Conservation (phyloP, 2,888 invertebrate genomes). For the Troglohyphantes excavatus region DNA sequence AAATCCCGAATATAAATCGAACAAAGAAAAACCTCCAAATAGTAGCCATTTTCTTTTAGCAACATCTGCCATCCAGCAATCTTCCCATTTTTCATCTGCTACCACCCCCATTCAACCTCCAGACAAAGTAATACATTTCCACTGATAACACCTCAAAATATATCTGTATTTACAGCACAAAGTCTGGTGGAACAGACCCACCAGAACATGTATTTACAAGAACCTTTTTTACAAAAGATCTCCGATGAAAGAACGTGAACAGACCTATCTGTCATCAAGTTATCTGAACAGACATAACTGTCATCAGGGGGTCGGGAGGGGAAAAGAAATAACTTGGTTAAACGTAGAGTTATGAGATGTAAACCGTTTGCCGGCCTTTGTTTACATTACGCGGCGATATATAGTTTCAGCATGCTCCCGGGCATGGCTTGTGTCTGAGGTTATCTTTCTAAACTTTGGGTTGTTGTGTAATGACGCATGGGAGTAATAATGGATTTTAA, state of each 20-base stretch:
- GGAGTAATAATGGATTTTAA: slow-evolving; percentile 59
- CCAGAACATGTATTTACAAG: not conserved
- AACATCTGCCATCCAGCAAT: too few relatives aligned
- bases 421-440: not conserved
- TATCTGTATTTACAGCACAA: slow-evolving; percentile 9
- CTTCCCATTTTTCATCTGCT: too few relatives aligned
- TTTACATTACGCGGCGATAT: slow-evolving; percentile 43
- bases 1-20: too few relatives aligned
- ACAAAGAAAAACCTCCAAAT: too few relatives aligned
- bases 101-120: not conserved
- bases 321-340: not conserved
- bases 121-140: slow-evolving; percentile 12
- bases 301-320: too few relatives aligned
- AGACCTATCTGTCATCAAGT: too few relatives aligned
- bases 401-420: not conserved
- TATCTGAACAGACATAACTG: too few relatives aligned
- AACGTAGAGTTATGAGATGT: not conserved
- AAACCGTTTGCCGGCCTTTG: slow-evolving; percentile 39
- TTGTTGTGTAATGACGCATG: not conserved
- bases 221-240: too few relatives aligned
- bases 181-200: not conserved
- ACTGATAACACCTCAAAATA: slow-evolving; percentile 10
- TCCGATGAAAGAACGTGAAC: too few relatives aligned
- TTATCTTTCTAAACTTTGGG: not conserved
- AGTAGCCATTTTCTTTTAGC: too few relatives aligned